phyloP scores from a whole-genome alignment of 2,113 vertebrate genomes.

The Microcebus lehilahytsara region DNA sequence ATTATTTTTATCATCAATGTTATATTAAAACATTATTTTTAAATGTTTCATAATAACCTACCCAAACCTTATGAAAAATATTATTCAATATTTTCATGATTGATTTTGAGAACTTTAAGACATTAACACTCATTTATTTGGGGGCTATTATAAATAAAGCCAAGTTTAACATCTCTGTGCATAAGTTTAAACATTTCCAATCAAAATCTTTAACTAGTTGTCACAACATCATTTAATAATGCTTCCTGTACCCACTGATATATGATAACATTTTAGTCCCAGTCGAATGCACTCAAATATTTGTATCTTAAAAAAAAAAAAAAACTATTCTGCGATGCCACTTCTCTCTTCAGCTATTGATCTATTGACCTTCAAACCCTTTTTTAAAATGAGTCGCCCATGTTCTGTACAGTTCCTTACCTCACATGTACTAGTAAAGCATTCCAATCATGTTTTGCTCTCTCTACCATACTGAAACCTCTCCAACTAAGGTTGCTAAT shows the following conservation, averaged over 20 bases:
- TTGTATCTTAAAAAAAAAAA: not conserved
- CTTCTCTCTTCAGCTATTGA: not conserved
- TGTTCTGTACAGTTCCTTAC: not conserved
- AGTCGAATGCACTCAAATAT: not conserved
- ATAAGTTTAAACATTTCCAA: constrained; percentile 5
- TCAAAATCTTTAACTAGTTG: not conserved
- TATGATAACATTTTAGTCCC: not conserved
- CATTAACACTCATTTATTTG: not conserved
- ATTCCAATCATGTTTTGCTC: not conserved
- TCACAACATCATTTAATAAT: not conserved
- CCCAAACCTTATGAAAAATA: not conserved
- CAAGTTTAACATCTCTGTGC: not conserved
- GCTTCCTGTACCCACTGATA: not conserved
- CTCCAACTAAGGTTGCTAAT: not conserved
- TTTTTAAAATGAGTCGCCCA: not conserved
- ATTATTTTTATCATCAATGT: not conserved
- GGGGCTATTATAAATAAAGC: not conserved
- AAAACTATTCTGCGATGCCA: not conserved
- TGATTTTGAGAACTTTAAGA: not conserved
- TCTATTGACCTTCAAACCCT: not conserved
- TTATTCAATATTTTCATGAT: not conserved
- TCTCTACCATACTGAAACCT: not conserved
- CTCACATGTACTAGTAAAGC: not conserved
- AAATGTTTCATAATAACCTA: not conserved
- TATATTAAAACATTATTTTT: not conserved